Evolutionary conservation across 2,888 invertebrate species (phyloP).

Genomic region (Athalia rosae): DNA sequence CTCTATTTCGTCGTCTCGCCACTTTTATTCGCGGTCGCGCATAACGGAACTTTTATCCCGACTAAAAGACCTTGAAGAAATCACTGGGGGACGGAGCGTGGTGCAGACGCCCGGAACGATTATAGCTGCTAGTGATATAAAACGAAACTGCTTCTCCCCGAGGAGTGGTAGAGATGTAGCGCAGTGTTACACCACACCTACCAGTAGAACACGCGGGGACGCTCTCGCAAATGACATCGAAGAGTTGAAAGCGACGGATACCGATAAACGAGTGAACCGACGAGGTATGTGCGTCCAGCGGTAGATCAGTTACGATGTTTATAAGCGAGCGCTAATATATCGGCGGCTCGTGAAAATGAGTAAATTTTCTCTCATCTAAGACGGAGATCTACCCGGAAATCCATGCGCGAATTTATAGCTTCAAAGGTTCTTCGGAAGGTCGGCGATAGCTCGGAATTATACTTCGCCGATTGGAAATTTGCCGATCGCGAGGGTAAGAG

Average conservation of each 20-base stretch:
- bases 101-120: slow-evolving; percentile 64
- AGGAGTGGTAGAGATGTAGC: slow-evolving; percentile 53
- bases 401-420: too few relatives aligned
- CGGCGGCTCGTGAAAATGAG: background rate
- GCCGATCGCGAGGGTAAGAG: background rate
- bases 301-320: background rate
- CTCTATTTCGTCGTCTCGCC: too few relatives aligned
- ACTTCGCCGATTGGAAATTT: slow-evolving; percentile 25
- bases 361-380: background rate
- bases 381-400: background rate
- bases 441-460: slow-evolving; percentile 23
- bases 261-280: slow-evolving; percentile 64
- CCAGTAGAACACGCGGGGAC: slow-evolving; percentile 55
- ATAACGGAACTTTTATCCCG: too few relatives aligned
- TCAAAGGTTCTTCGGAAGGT: background rate
- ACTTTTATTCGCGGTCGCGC: too few relatives aligned
- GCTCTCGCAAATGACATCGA: slow-evolving; percentile 60
- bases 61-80: background rate
- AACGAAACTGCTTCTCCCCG: slow-evolving; percentile 64
- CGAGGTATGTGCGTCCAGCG: slow-evolving; percentile 52
- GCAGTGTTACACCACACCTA: too few relatives aligned
- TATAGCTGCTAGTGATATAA: slow-evolving; percentile 64
- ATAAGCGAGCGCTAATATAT: background rate
- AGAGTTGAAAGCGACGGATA: slow-evolving; percentile 53
- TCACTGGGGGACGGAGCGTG: slow-evolving; percentile 25